Evolutionary conservation across 1,140 invertebrate genomes (phyloP).

Genomic region (Euura saliciscinereae): DNA sequence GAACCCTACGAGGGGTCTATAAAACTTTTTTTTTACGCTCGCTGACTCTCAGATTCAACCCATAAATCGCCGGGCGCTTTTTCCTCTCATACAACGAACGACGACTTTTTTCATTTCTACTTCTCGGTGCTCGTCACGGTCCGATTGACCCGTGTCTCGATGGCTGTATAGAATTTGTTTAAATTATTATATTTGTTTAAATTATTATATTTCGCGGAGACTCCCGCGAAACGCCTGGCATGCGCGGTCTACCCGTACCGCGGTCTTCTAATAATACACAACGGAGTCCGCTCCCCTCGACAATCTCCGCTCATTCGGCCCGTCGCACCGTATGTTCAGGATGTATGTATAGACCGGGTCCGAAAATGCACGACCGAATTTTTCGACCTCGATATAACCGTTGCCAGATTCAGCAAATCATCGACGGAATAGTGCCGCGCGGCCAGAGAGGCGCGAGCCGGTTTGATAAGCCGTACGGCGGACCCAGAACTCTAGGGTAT

Average conservation of each 20-base stretch:
- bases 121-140: not conserved
- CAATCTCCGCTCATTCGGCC: constrained; percentile 28
- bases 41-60: not conserved
- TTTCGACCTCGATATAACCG: not conserved
- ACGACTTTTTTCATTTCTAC: constrained; percentile 1
- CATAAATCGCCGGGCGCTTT: constrained; percentile 1
- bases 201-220: not conserved
- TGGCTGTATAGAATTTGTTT: not conserved
- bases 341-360: not conserved
- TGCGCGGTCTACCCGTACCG: too few species aligned
- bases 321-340: constrained; percentile 28
- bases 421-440: not conserved
- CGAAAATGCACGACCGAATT: not conserved
- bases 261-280: not conserved
- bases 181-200: not conserved
- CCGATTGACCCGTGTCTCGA: not conserved
- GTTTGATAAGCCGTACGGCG: too few species aligned
- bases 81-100: not conserved
- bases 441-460: not conserved
- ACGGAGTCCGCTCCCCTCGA: constrained; percentile 8
- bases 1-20: not conserved
- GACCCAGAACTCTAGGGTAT: too few species aligned
- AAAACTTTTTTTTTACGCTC: constrained; percentile 3
- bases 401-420: constrained; percentile 1
- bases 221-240: too few species aligned